Conservation (phyloP, 2,888 invertebrate genomes). For the Drosophila neoperkinsi region DNA sequence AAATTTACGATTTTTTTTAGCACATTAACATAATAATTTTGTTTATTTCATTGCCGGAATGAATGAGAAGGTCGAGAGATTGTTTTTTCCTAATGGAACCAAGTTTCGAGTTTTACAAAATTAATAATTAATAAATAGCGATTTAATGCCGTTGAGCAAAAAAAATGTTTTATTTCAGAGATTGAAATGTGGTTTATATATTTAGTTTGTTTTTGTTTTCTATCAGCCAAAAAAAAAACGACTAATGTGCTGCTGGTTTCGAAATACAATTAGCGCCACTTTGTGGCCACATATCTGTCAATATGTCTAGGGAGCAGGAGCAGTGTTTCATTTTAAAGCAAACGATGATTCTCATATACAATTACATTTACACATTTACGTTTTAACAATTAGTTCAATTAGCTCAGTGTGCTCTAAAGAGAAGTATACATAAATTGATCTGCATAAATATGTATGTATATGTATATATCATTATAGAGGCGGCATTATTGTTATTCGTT, state of each 20-base stretch:
- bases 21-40: slow-evolving; percentile 43
- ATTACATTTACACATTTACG: slow-evolving; percentile 54
- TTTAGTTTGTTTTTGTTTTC: slow-evolving; percentile 2
- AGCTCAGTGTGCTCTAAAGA: slow-evolving; percentile 53
- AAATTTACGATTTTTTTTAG: slow-evolving; percentile 39
- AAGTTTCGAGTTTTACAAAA: slow-evolving; percentile 42
- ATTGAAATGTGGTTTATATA: slow-evolving; percentile 18
- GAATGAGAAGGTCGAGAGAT: slow-evolving; percentile 61
- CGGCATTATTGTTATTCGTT: slow-evolving; percentile 76
- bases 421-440: slow-evolving; percentile 67
- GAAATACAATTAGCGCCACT: slow-evolving; percentile 41
- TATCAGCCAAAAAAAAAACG: slow-evolving; percentile 31
- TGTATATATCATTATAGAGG: slow-evolving; percentile 61
- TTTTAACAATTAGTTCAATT: slow-evolving; percentile 64
- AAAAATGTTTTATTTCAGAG: slow-evolving; percentile 37
- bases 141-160: slow-evolving; percentile 42
- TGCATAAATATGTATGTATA: slow-evolving; percentile 66
- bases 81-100: slow-evolving; percentile 24
- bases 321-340: slow-evolving; percentile 25
- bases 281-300: slow-evolving; percentile 32
- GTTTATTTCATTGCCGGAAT: slow-evolving; percentile 76
- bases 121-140: slow-evolving; percentile 31
- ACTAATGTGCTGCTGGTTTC: slow-evolving; percentile 21
- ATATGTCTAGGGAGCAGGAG: slow-evolving; percentile 20
- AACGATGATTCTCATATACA: slow-evolving; percentile 36